Percentiles rank a stretch among this genome's conserved stretches.
Conservation (phyloP, 1,140 invertebrate genomes). For the Prorops nasuta region DNA sequence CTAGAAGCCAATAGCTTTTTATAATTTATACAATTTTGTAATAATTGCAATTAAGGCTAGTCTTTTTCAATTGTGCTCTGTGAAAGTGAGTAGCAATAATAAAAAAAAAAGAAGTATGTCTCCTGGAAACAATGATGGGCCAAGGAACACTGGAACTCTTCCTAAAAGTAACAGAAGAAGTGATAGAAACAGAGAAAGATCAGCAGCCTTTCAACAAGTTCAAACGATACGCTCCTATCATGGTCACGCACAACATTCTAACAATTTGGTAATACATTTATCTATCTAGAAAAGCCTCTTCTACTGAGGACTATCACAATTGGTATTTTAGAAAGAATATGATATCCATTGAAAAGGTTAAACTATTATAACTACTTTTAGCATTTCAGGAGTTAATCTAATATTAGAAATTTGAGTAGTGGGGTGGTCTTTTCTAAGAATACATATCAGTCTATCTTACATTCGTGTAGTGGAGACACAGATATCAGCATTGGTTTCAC, state of each 20-base stretch:
- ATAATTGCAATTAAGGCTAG: too few relatives aligned
- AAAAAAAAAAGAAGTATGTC: slow-evolving; percentile 31
- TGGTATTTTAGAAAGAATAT: background rate
- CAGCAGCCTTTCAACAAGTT: slow-evolving; percentile 31
- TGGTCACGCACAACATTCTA: slow-evolving; percentile 33
- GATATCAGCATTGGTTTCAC: too few relatives aligned
- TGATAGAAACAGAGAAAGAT: slow-evolving; percentile 41
- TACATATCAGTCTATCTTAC: slow-evolving; percentile 40
- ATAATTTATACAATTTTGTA: too few relatives aligned
- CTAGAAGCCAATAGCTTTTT: too few relatives aligned
- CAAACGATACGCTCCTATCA: slow-evolving; percentile 22
- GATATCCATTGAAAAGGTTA: slow-evolving; percentile 12
- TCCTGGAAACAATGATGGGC: slow-evolving; percentile 41
- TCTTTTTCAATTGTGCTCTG: too few relatives aligned
- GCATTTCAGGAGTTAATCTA: slow-evolving; percentile 29
- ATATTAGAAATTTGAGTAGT: slow-evolving; percentile 40
- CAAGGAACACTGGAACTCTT: slow-evolving; percentile 43
- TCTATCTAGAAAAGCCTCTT: background rate
- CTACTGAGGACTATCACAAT: background rate
- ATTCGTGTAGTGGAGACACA: slow-evolving; percentile 25
- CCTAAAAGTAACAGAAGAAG: slow-evolving; percentile 46
- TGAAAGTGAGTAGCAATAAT: too few relatives aligned
- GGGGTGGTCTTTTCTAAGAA: slow-evolving; percentile 48
- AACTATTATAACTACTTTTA: slow-evolving; percentile 14
- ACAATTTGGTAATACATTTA: slow-evolving; percentile 39